Percentiles rank a stretch among this genome's conserved stretches.
These are phyloP conservation scores for Alethe diademata DNA, from an alignment of 2,113 vertebrate species.

Conservation along the genomic window DNA sequence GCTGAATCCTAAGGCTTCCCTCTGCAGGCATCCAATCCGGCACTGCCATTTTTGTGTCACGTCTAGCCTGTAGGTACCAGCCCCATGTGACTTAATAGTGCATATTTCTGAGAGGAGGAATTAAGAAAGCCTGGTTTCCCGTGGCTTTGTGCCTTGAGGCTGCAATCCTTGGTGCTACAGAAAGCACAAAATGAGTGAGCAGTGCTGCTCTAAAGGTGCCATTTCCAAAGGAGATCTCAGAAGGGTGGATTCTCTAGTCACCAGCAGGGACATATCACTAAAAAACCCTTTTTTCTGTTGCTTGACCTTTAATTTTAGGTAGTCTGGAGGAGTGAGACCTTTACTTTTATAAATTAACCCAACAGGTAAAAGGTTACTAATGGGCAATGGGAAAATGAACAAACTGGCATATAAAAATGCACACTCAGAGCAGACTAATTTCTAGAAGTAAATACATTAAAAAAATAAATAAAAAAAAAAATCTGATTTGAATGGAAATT, in stretches of 20 bases:
- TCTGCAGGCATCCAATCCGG: not conserved
- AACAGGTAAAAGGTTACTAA: not conserved
- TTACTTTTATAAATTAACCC: not conserved
- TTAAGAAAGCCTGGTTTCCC: not conserved
- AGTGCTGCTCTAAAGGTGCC: not conserved
- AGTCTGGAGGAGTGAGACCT: not conserved
- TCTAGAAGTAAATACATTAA: not conserved
- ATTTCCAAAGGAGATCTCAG: not conserved
- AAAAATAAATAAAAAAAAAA: not conserved
- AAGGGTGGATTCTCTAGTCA: not conserved
- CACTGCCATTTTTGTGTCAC: not conserved
- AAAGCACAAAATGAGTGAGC: not conserved
- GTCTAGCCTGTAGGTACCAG: not conserved
- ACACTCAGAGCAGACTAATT: not conserved
- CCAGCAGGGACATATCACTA: rapidly evolving
- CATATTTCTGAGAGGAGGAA: not conserved
- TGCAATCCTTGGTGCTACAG: not conserved
- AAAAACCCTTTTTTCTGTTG: not conserved
- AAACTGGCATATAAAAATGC: rapidly evolving
- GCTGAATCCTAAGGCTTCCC: not conserved
- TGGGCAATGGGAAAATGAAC: not conserved
- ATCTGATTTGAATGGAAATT: not conserved
- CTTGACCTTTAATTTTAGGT: not conserved
- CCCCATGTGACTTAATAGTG: not conserved
- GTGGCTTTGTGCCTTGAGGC: not conserved